phyloP scores from a whole-genome alignment of 2,797 vertebrate genomes.

The Epinephelus malabaricus region DNA sequence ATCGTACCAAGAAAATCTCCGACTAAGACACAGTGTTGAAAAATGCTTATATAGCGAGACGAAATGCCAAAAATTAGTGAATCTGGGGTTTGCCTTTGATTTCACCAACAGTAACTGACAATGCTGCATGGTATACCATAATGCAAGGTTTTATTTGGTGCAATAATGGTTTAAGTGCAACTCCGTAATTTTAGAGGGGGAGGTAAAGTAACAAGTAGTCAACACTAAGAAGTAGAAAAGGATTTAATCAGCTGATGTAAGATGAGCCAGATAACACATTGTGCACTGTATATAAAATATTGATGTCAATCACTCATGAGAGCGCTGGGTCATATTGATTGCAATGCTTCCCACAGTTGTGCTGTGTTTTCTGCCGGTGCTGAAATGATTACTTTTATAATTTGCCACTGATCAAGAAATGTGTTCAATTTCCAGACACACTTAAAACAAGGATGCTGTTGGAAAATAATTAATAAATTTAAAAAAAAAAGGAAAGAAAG shows the following conservation, averaged over 20 bases:
- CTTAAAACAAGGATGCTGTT: not conserved
- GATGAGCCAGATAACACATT: conserved; percentile 32
- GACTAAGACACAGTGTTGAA: too few species aligned
- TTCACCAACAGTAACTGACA: too few species aligned
- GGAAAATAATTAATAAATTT: conserved; percentile 20
- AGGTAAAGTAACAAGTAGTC: too few species aligned
- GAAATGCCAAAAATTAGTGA: too few species aligned
- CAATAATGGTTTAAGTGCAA: too few species aligned
- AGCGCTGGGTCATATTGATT: conserved; percentile 41
- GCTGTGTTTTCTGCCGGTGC: conserved; percentile 25
- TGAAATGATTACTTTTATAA: conserved; percentile 48
- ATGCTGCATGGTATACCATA: too few species aligned
- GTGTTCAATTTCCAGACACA: conserved; percentile 30
- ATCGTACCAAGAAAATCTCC: too few species aligned
- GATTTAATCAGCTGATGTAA: conserved; percentile 36
- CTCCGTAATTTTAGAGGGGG: too few species aligned
- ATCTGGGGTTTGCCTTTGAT: too few species aligned
- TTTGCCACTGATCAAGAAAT: conserved; percentile 24
- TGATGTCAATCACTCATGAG: conserved; percentile 43
- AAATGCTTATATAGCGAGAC: too few species aligned
- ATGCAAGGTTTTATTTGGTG: not conserved
- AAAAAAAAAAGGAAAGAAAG: conserved; percentile 21
- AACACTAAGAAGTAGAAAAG: not conserved
- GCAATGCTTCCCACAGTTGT: conserved; percentile 23
- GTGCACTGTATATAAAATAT: conserved; percentile 30